phyloP scores from a whole-genome alignment of 2,888 invertebrate species.

The Ophonus ardosiacus region DNA sequence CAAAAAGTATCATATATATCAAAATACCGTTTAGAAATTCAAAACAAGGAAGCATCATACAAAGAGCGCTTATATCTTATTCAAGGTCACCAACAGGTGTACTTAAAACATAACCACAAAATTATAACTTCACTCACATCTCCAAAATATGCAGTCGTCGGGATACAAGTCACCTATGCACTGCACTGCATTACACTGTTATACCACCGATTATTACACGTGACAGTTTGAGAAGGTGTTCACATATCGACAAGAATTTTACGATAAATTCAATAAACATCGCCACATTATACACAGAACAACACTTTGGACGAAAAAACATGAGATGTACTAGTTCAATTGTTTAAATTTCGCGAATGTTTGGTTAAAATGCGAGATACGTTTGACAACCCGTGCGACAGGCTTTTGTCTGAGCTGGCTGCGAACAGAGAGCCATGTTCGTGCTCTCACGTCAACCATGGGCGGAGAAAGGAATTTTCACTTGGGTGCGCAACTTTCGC shows the following conservation, averaged over 20 bases:
- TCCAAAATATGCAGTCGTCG: conserved; percentile 24
- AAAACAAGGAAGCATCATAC: conserved; percentile 35
- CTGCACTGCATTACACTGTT: conserved; percentile 49
- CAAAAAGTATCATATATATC: conserved; percentile 10
- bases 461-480: conserved; percentile 32
- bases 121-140: conserved; percentile 26
- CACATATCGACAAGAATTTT: conserved; percentile 5
- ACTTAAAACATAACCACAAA: conserved; percentile 45
- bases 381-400: conserved; percentile 63
- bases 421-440: conserved; percentile 51
- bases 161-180: conserved; percentile 36
- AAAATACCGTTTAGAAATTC: conserved; percentile 3
- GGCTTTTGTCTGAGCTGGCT: conserved; percentile 65
- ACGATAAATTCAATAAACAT: neutral
- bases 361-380: conserved; percentile 58
- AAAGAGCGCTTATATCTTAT: conserved; percentile 7
- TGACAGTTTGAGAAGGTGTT: conserved; percentile 33
- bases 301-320: neutral
- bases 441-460: conserved; percentile 53
- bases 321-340: neutral
- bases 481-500: conserved; percentile 10
- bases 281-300: conserved; percentile 5
- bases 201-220: conserved; percentile 44
- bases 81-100: conserved; percentile 32
- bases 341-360: conserved; percentile 22